phyloP scores from a whole-genome alignment of 1,140 invertebrate genomes.

The Trichonephila clavipes region DNA sequence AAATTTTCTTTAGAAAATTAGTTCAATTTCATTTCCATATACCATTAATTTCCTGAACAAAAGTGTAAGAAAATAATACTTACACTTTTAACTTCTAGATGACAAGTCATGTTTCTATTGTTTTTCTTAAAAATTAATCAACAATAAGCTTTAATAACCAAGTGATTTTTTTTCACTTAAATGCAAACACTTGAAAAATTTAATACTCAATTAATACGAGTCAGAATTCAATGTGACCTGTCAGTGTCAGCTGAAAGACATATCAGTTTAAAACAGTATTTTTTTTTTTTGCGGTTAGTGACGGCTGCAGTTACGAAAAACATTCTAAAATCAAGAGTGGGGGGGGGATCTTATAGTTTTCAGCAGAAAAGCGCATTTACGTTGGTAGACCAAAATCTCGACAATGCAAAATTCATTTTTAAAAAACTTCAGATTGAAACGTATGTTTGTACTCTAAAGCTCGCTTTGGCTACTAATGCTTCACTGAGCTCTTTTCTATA shows the following conservation, averaged over 20 bases:
- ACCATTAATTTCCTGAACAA: not conserved
- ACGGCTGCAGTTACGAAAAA: not conserved
- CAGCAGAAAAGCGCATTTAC: no score
- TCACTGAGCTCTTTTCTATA: no score
- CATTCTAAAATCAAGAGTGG: not conserved
- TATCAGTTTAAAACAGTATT: slow-evolving; percentile 25
- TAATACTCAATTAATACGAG: not conserved
- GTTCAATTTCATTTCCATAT: no score
- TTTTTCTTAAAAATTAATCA: not conserved
- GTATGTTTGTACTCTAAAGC: no score
- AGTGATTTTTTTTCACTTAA: not conserved
- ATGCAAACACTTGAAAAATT: not conserved
- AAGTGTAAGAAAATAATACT: slow-evolving; percentile 12
- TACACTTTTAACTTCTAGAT: slow-evolving; percentile 63
- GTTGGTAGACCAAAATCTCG: no score
- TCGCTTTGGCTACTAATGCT: no score
- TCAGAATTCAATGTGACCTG: slow-evolving; percentile 53
- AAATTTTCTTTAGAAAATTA: no score
- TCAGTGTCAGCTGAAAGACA: slow-evolving; percentile 67
- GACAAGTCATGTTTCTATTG: slow-evolving; percentile 44
- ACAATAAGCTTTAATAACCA: not conserved
- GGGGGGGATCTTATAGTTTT: no score
- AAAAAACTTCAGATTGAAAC: no score
- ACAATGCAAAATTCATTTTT: no score
- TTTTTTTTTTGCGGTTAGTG: slow-evolving; percentile 1